Evolutionary conservation across 2,888 invertebrate species (phyloP), one percentile per base, ranked within the genome.

Genomic region (Hesperia comma): DNA sequence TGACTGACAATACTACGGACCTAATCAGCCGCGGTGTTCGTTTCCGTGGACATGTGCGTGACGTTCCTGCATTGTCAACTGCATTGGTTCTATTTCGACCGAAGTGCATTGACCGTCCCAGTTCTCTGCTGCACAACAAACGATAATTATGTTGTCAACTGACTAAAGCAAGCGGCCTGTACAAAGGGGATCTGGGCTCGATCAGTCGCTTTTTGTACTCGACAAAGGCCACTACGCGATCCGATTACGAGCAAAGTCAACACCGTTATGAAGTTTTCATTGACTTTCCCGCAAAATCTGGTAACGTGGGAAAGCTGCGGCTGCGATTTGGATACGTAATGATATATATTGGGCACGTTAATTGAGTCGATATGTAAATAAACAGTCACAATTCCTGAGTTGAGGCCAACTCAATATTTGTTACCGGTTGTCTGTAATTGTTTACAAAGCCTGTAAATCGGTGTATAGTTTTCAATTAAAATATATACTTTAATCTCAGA

Each of bases 321-420:
- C 82, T 87, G 86, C 85, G 84, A 87, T 88, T 90, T 90, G 89
- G 90, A 90, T 90, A 83, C 87, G 80, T 90, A 90, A 90, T 90
- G 86, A 88, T 87, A 80, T 78, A 72, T 77, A 75, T 82, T 81
- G 84, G 84, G 83, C 84, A 85, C 81, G 87, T 87, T 90, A 90
- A 92, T 89, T 90, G 86, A 86, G 85, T 86, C 84, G 82, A 86
- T 87, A 85, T 88, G 88, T 90, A 88, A 90, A 91, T 90, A 90
- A 85, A 87, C 83, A 85, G 82, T 75, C 74, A 71, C 88, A 85
- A 87, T 83, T 83, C 80, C 80, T 77, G 73, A 77, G 77, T 81
- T 86, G 87, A 89, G 82, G 84, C 78, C 78, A 78, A 79, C 76
- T 70, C 70, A 71, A 79, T 78, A 72, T 86, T 88, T 85, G 83